phyloP scores from a whole-genome alignment of 1,140 invertebrate species.

The Bombus cullumanus region DNA sequence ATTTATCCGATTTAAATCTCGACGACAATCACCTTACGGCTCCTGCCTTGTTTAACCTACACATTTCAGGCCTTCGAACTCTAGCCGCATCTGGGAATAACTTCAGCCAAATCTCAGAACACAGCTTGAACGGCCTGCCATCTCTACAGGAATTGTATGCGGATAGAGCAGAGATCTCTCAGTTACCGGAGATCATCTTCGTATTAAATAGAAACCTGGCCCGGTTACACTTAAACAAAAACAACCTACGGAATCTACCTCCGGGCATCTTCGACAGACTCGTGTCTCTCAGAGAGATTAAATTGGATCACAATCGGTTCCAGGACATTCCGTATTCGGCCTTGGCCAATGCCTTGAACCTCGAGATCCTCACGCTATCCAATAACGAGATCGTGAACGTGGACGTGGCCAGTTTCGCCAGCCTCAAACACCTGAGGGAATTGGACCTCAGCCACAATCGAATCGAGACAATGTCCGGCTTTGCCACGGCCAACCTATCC shows the following conservation, averaged over 20 bases:
- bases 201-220: slow-evolving; percentile 89
- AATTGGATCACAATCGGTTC: slow-evolving; percentile 88
- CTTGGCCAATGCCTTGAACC: slow-evolving; percentile 87
- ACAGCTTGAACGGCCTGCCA: slow-evolving; percentile 88
- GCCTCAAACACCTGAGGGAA: slow-evolving; percentile 88
- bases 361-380: slow-evolving; percentile 89
- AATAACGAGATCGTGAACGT: slow-evolving; percentile 88
- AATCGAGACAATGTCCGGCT: slow-evolving; percentile 90
- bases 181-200: slow-evolving; percentile 88
- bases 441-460: slow-evolving; percentile 90
- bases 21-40: slow-evolving; percentile 89
- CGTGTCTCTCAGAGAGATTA: slow-evolving; percentile 89
- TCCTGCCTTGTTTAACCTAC: slow-evolving; percentile 86
- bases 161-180: slow-evolving; percentile 87
- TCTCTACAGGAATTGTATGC: slow-evolving; percentile 88
- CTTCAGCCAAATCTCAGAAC: slow-evolving; percentile 87
- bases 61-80: slow-evolving; percentile 88
- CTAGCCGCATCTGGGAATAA: slow-evolving; percentile 90
- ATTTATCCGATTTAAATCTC: slow-evolving; percentile 88
- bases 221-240: slow-evolving; percentile 88
- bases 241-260: slow-evolving; percentile 86
- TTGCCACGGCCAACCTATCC: slow-evolving; percentile 88
- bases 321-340: slow-evolving; percentile 90
- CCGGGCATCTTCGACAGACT: slow-evolving; percentile 87
- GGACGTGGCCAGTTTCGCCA: slow-evolving; percentile 90